phyloP scores from a whole-genome alignment of 2,888 invertebrate species.

The Chymomyza fuscimana region DNA sequence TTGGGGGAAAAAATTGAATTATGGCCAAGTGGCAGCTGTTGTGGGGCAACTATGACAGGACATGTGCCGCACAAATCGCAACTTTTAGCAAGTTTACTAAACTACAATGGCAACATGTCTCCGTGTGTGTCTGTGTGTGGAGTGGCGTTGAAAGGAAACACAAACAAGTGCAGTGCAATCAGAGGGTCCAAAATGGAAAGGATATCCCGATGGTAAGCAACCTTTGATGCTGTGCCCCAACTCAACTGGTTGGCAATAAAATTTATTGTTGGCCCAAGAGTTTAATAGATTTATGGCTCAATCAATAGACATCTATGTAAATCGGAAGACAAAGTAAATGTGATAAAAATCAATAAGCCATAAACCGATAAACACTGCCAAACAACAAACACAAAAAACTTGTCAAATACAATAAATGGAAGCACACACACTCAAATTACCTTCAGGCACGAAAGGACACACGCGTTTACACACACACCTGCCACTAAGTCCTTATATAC shows the following conservation, averaged over 20 bases:
- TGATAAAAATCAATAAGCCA: conserved; percentile 66
- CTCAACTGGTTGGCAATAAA: neutral
- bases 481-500: conserved; percentile 13
- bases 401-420: conserved; percentile 4
- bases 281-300: conserved; percentile 61
- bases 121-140: too few species aligned
- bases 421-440: conserved; percentile 20
- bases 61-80: neutral
- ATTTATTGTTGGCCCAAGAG: conserved; percentile 4
- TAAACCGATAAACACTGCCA: conserved; percentile 42
- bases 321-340: conserved; percentile 39
- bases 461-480: conserved; percentile 7
- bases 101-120: neutral
- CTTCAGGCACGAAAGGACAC: conserved; percentile 2
- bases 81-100: neutral
- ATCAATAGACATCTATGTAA: conserved; percentile 23
- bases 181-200: neutral
- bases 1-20: neutral
- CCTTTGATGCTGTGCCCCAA: neutral
- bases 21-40: neutral
- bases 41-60: neutral
- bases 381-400: neutral
- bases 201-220: neutral
- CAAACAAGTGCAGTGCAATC: neutral
- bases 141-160: neutral